Conservation (phyloP, 2,888 invertebrate genomes). For the Amphiduros pacificus region DNA sequence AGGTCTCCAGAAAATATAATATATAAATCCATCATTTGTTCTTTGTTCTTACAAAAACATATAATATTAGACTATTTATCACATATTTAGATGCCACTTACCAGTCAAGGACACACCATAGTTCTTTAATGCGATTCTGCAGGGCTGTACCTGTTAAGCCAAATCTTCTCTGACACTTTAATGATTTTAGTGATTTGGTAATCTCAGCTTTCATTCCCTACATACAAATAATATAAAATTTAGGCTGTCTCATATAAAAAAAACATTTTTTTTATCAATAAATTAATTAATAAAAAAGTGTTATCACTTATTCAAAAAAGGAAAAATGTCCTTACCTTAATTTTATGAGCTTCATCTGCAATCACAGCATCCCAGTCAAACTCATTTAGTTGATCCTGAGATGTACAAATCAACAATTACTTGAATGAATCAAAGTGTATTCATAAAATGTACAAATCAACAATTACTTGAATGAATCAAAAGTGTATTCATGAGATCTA, state of each 20-base stretch:
- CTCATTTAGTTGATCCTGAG: slow-evolving; percentile 41
- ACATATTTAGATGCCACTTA: too few species aligned
- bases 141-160: slow-evolving; percentile 55
- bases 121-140: slow-evolving; percentile 51
- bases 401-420: too few species aligned
- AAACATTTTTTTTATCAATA: neutral
- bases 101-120: slow-evolving; percentile 55
- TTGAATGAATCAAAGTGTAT: too few species aligned
- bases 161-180: slow-evolving; percentile 41
- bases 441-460: too few species aligned
- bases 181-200: slow-evolving; percentile 42
- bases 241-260: neutral
- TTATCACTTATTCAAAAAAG: neutral
- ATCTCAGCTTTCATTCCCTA: slow-evolving; percentile 47
- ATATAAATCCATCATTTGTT: too few species aligned
- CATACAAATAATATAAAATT: neutral
- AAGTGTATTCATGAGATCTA: too few species aligned
- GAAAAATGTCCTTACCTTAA: slow-evolving; percentile 40
- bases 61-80: too few species aligned
- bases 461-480: too few species aligned
- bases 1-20: too few species aligned
- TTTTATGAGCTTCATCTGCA: slow-evolving; percentile 56
- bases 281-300: neutral
- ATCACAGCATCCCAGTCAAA: slow-evolving; percentile 51
- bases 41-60: too few species aligned